Evolutionary conservation across 2,113 vertebrate species (phyloP).

Genomic region (Eira barbara): DNA sequence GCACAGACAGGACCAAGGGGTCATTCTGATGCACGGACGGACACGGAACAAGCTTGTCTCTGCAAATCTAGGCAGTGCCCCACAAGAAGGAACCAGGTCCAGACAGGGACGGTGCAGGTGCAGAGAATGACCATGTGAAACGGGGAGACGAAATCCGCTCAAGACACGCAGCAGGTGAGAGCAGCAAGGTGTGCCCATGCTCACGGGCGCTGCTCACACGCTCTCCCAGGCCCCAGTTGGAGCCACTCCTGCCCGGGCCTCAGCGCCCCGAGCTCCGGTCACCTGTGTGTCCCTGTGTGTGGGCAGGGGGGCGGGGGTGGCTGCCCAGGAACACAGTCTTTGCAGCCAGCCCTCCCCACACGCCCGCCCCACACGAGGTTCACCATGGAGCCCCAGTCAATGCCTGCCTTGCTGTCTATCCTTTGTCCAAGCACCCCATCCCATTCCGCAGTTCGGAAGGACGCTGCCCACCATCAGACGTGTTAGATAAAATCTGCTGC

Average conservation of each 20-base stretch:
- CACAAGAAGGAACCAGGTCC: not conserved
- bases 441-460: not conserved
- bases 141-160: not conserved
- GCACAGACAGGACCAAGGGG: not conserved
- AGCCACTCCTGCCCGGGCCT: not conserved
- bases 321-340: not conserved
- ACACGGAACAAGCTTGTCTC: not conserved
- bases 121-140: not conserved
- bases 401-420: not conserved
- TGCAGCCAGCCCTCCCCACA: not conserved
- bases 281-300: not conserved
- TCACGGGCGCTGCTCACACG: not conserved
- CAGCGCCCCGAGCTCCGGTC: not conserved
- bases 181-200: not conserved
- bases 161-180: not conserved
- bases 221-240: not conserved
- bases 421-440: not conserved
- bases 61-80: not conserved
- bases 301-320: not conserved
- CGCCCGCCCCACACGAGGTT: not conserved
- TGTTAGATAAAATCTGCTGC: not conserved
- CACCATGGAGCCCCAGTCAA: not conserved
- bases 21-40: not conserved
- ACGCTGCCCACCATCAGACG: fast-evolving
- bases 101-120: not conserved